Percentiles rank a stretch among this genome's conserved stretches.
phyloP scores from a whole-genome alignment of 2,797 vertebrate genomes.

The Harpagifer antarcticus region DNA sequence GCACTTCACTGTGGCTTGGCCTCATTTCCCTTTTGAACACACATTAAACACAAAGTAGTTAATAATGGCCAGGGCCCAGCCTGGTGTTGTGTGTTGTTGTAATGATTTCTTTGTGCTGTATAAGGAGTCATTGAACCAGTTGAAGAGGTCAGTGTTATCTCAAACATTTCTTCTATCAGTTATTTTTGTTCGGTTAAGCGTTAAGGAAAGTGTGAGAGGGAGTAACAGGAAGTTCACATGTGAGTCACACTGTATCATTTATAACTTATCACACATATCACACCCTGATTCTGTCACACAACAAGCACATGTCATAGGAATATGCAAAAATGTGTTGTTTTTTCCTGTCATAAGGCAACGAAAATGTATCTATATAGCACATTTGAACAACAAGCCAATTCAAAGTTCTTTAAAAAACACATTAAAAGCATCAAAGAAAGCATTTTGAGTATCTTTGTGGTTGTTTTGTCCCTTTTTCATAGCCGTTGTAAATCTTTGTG shows the following conservation, averaged over 20 bases:
- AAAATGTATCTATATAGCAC: too few relatives aligned
- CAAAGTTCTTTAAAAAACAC: too few relatives aligned
- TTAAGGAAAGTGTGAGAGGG: slow-evolving; percentile 7
- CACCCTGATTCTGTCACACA: background rate
- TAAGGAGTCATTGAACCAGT: slow-evolving; percentile 26
- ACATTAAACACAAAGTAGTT: slow-evolving; percentile 13
- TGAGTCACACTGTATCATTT: background rate
- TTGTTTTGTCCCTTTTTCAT: too few relatives aligned
- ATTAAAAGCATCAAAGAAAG: too few relatives aligned
- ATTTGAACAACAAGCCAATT: too few relatives aligned
- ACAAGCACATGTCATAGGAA: background rate
- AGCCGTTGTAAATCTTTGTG: too few relatives aligned
- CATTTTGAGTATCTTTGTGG: too few relatives aligned
- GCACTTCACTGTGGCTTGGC: slow-evolving; percentile 37
- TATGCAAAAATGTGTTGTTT: too few relatives aligned
- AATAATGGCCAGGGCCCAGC: slow-evolving; percentile 2
- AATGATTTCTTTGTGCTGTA: slow-evolving; percentile 25
- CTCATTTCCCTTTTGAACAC: slow-evolving; percentile 30
- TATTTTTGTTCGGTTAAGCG: slow-evolving; percentile 35
- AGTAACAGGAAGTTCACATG: slow-evolving; percentile 24
- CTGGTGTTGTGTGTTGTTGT: slow-evolving; percentile 10
- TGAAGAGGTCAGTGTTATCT: slow-evolving; percentile 37
- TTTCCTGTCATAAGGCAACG: too few relatives aligned
- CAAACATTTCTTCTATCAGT: slow-evolving; percentile 15
- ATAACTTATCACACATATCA: background rate